Percentiles rank a stretch among this genome's conserved stretches.
These are phyloP conservation scores for Helicorthomorpha holstii DNA, from an alignment of 1,140 invertebrate genomes.

Conservation along the genomic window DNA sequence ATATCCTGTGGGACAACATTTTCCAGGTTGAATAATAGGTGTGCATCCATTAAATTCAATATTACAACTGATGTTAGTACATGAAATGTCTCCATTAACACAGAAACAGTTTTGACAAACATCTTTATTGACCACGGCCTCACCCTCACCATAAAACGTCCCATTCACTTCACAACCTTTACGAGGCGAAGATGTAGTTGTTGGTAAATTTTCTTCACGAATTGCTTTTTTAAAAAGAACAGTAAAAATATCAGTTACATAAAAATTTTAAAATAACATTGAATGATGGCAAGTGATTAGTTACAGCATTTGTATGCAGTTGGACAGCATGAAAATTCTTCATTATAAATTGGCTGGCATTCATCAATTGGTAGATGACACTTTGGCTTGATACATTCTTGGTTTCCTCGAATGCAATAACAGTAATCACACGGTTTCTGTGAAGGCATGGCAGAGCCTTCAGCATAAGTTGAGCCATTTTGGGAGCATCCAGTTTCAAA, in stretches of 20 bases:
- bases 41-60: slow-evolving; percentile 52
- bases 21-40: slow-evolving; percentile 51
- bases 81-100: slow-evolving; percentile 48
- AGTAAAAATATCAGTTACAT: neutral
- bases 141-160: slow-evolving; percentile 46
- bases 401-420: slow-evolving; percentile 58
- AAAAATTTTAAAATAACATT: neutral
- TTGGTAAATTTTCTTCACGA: slow-evolving; percentile 1
- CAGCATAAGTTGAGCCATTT: slow-evolving; percentile 41
- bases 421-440: slow-evolving; percentile 65
- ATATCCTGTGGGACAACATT: slow-evolving; percentile 69
- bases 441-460: slow-evolving; percentile 66
- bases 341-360: slow-evolving; percentile 44
- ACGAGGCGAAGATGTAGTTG: neutral
- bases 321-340: slow-evolving; percentile 58
- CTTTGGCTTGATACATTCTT: slow-evolving; percentile 59
- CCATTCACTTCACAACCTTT: slow-evolving; percentile 38
- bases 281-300: slow-evolving; percentile 8
- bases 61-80: slow-evolving; percentile 54
- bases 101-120: slow-evolving; percentile 47
- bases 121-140: slow-evolving; percentile 38
- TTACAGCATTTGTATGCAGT: slow-evolving; percentile 58
- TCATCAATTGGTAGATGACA: slow-evolving; percentile 59
- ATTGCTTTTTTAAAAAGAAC: slow-evolving; percentile 5
- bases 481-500: no score